Conservation (phyloP, 2,888 invertebrate species). For the Troglohyphantes excavatus region DNA sequence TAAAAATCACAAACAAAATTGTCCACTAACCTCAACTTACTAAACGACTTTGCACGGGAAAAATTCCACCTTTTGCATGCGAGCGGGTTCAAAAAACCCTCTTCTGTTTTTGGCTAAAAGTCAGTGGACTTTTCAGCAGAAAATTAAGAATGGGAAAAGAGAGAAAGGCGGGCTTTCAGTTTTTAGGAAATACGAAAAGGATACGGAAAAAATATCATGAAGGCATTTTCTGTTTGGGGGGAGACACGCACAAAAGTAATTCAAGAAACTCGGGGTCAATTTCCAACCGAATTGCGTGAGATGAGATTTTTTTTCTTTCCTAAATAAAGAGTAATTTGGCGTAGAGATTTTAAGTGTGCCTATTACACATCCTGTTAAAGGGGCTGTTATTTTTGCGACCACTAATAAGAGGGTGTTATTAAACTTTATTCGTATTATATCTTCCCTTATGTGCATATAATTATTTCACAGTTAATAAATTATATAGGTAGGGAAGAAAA, state of each 20-base stretch:
- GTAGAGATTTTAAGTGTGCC: not conserved
- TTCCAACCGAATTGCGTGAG: constrained; percentile 22
- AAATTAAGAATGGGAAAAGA: not conserved
- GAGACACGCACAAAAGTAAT: constrained; percentile 26
- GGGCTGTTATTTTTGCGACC: not conserved
- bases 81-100: constrained; percentile 38
- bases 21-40: constrained; percentile 34
- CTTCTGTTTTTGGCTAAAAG: constrained; percentile 24
- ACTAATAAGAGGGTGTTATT: not conserved
- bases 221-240: not conserved
- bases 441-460: not conserved
- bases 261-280: not conserved
- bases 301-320: not conserved
- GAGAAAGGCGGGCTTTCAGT: not conserved
- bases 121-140: constrained; percentile 34
- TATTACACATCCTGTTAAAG: not conserved
- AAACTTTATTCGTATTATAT: not conserved
- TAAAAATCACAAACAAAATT: not conserved
- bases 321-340: not conserved
- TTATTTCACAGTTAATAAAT: not conserved
- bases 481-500: too few relatives aligned
- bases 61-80: constrained; percentile 9
- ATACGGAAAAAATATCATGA: constrained; percentile 2
- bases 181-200: constrained; percentile 19
- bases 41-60: constrained; percentile 29